Evolutionary conservation across 2,888 invertebrate species (phyloP), one percentile per base, ranked within the genome.

Genomic region (Agriopis aurantiaria): DNA sequence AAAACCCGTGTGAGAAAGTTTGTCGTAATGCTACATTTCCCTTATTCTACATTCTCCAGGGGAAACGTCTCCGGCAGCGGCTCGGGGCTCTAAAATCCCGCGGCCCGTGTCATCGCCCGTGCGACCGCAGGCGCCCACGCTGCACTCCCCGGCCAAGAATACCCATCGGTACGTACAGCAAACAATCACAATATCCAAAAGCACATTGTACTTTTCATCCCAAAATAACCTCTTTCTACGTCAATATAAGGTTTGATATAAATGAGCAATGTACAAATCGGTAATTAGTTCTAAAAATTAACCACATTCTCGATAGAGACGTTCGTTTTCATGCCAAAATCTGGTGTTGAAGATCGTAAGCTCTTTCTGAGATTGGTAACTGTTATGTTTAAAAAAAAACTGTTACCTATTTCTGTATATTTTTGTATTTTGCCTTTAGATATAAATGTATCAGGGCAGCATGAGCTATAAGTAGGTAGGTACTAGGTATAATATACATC

Each of bases 101-200:
- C 92, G 97, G 70, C 96, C 96, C 0, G 96, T 97, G 74, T 96
- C 96, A 0, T 97, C 97, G 40, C 97, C 97, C 17, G 95, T 96
- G 5, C 95, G 96, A 78, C 96, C 96, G 14, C 90, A 90, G 51
- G 92, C 93, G 64, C 93, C 93, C 33, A 73, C 86, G 10, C 75
- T 92, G 46, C 88, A 89, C 23, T 92, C 92, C 6, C 92, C 94
- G 0, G 91, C 91, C 69, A 94, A 94, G 73, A 92, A 90, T 79
- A 83, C 90, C n/a, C 91, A 89, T 77, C 86, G 93, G 93, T 93
- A 82, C 79, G 80, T 80, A 64, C 33, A 63, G 69, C 60, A 33
- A 33, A 33, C 66, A 65, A 67, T 63, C 10, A 33, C n/a, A 51
- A 48, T 57, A 45, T 60, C 49, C 14, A 8, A n/a, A n/a, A 48